phyloP scores from a whole-genome alignment of 2,888 invertebrate species.

The Lasioglossum villosulum region DNA sequence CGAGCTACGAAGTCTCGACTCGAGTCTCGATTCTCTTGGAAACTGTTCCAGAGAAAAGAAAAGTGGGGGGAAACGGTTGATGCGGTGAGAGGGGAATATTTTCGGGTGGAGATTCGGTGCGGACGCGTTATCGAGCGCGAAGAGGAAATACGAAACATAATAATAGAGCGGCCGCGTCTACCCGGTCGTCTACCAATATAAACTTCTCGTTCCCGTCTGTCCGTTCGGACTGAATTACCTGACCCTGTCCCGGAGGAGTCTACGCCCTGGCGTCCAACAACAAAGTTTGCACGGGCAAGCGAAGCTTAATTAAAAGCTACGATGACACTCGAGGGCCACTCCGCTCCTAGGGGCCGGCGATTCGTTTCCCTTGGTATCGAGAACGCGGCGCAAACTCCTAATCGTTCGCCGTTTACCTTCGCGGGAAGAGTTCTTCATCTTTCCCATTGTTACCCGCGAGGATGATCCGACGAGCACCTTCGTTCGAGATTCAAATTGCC shows the following conservation, averaged over 20 bases:
- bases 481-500: no score
- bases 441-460: background rate
- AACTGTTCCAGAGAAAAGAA: background rate
- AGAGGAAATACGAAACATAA: conserved; percentile 62
- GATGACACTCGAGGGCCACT: conserved; percentile 73
- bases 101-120: background rate
- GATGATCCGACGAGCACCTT: background rate
- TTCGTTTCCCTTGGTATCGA: conserved; percentile 67
- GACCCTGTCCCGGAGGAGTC: conserved; percentile 71
- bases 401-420: conserved; percentile 64
- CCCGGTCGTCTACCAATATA: conserved; percentile 69
- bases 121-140: conserved; percentile 30
- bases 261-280: conserved; percentile 62
- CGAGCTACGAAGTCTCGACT: conserved; percentile 32
- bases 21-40: background rate
- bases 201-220: conserved; percentile 69
- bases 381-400: conserved; percentile 44
- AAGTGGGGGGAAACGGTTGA: no score
- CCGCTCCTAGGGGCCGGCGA: conserved; percentile 50
- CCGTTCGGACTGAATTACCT: conserved; percentile 73
- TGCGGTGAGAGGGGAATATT: background rate
- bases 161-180: conserved; percentile 68
- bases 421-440: background rate
- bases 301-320: conserved; percentile 76
- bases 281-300: conserved; percentile 71